A percentile compares a stretch with the other conserved stretches of the same genome.
Conservation (phyloP, 2,888 invertebrate genomes). For the Drosophila buzzatii region DNA sequence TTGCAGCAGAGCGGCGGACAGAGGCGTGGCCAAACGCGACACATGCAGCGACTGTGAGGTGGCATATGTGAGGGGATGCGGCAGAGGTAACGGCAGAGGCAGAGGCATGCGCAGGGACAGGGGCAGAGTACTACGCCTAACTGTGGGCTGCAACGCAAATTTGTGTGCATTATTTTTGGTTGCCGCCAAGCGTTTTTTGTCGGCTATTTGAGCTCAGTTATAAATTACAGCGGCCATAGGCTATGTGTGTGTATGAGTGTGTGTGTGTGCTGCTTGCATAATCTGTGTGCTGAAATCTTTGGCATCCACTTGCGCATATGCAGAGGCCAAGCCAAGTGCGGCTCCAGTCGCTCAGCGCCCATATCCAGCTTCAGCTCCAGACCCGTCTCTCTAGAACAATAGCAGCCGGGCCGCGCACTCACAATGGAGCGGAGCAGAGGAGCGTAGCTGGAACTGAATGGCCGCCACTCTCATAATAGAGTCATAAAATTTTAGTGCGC, state of each 20-base stretch:
- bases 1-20: conserved; percentile 14
- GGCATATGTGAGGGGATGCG: conserved; percentile 27
- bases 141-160: conserved; percentile 61
- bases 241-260: conserved; percentile 34
- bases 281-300: conserved; percentile 74
- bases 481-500: conserved; percentile 80
- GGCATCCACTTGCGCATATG: conserved; percentile 72
- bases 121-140: conserved; percentile 14
- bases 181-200: conserved; percentile 66
- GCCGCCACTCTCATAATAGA: conserved; percentile 79
- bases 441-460: conserved; percentile 54
- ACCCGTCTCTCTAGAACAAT: conserved; percentile 63
- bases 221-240: conserved; percentile 72
- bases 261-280: conserved; percentile 62
- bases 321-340: conserved; percentile 45
- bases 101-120: not conserved
- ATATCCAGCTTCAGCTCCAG: conserved; percentile 13
- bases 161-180: conserved; percentile 72
- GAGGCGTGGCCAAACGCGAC: conserved; percentile 60
- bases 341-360: conserved; percentile 34
- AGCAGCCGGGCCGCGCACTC: conserved; percentile 45
- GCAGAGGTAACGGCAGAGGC: not conserved
- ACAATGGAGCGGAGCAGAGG: conserved; percentile 59
- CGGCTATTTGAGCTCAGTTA: conserved; percentile 75
- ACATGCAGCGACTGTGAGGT: conserved; percentile 23